Evolutionary conservation across 1,140 invertebrate species (phyloP).

Genomic region (Orius insidiosus): DNA sequence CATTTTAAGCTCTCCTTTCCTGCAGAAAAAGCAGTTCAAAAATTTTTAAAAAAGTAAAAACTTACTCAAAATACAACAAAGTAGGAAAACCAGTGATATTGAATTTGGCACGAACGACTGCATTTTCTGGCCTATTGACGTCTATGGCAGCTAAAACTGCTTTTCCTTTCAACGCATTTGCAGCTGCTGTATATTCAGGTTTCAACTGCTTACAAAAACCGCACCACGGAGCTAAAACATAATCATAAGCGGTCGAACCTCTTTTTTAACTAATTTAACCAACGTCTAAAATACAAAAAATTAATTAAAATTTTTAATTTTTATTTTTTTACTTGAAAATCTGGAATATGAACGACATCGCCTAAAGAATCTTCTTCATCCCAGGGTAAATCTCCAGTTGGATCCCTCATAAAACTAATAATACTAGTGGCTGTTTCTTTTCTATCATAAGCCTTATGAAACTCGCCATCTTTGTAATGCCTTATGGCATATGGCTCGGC

Average conservation of each 20-base stretch:
- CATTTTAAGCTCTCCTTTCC: conserved; percentile 48
- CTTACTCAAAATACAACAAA: conserved; percentile 66
- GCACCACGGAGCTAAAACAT: conserved; percentile 91
- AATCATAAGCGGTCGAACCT: conserved; percentile 53
- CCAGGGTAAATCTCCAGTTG: conserved; percentile 74
- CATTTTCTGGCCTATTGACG: conserved; percentile 68
- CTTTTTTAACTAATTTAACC: conserved; percentile 39
- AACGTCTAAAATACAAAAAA: conserved; percentile 16
- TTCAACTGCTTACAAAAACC: conserved; percentile 76
- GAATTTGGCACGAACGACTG: conserved; percentile 47
- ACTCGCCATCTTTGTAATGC: conserved; percentile 80
- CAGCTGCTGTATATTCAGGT: conserved; percentile 63
- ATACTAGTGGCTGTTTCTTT: conserved; percentile 52
- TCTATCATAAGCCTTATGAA: conserved; percentile 75
- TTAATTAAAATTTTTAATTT: neutral
- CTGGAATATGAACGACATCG: conserved; percentile 58
- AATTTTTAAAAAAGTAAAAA: conserved; percentile 16
- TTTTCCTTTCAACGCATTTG: conserved; percentile 50
- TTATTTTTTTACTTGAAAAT: conserved; percentile 31
- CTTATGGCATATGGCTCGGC: conserved; percentile 45
- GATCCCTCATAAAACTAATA: conserved; percentile 70
- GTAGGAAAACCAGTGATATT: conserved; percentile 87
- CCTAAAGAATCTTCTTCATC: conserved; percentile 59
- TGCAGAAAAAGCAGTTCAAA: conserved; percentile 24
- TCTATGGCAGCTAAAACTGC: conserved; percentile 66